Conservation (phyloP, 2,113 vertebrate genomes). For the Amblyornis subalaris region DNA sequence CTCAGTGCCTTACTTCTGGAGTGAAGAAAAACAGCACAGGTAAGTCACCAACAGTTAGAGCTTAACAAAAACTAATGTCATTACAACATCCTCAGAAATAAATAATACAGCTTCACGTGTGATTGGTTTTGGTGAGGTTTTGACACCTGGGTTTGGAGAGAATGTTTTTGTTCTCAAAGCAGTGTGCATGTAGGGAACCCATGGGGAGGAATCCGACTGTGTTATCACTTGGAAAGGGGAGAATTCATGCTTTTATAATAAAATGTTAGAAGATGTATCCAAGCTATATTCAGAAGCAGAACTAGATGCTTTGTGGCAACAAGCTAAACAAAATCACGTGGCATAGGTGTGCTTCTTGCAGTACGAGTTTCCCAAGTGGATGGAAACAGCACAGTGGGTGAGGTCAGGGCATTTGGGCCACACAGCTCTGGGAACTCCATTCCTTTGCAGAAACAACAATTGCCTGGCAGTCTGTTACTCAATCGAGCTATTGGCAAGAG, state of each 20-base stretch:
- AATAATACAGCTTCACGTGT: rapidly evolving
- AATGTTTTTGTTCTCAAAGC: not conserved
- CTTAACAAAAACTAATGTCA: not conserved
- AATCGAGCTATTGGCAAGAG: not conserved
- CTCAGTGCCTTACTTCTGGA: not conserved
- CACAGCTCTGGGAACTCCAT: not conserved
- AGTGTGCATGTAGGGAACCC: not conserved
- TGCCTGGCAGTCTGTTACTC: not conserved
- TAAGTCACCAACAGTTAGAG: not conserved
- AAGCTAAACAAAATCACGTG: not conserved
- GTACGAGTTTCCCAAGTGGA: not conserved
- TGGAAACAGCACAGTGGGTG: not conserved
- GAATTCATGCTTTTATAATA: not conserved
- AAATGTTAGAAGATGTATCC: rapidly evolving
- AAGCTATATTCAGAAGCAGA: not conserved
- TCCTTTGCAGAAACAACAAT: not conserved
- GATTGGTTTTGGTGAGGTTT: not conserved
- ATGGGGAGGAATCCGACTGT: not conserved
- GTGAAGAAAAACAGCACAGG: not conserved
- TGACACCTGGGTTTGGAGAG: not conserved
- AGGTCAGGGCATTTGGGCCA: not conserved
- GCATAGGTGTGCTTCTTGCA: not conserved
- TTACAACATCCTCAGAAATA: not conserved
- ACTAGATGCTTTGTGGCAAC: not conserved
- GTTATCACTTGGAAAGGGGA: not conserved